phyloP scores from a whole-genome alignment of 2,888 invertebrate genomes.

The Rhingia rostrata region DNA sequence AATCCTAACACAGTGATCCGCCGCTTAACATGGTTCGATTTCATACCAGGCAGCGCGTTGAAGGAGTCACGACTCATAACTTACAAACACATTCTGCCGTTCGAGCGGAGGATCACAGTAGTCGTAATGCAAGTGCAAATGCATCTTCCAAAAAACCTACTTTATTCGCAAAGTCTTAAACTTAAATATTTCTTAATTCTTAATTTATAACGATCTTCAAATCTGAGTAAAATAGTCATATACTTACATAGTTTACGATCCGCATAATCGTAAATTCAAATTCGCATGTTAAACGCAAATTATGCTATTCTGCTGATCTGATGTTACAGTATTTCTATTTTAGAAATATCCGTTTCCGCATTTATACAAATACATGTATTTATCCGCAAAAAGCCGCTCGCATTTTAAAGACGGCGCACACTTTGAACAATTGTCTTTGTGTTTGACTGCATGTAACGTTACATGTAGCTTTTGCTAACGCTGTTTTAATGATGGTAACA shows the following conservation, averaged over 20 bases:
- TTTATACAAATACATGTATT: not conserved
- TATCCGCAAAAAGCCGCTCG: slow-evolving; percentile 7
- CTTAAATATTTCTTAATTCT: slow-evolving; percentile 26
- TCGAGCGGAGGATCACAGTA: slow-evolving; percentile 56
- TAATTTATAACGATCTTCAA: slow-evolving; percentile 56
- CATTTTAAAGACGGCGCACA: not conserved
- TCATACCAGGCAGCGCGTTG: not conserved
- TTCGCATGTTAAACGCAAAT: slow-evolving; percentile 16
- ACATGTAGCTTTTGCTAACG: no score
- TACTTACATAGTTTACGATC: slow-evolving; percentile 73
- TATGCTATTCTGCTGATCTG: slow-evolving; percentile 45
- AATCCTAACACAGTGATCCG: slow-evolving; percentile 50
- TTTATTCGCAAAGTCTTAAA: slow-evolving; percentile 8
- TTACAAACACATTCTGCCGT: slow-evolving; percentile 6
- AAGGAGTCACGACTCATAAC: slow-evolving; percentile 4
- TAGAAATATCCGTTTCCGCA: no score
- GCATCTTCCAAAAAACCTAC: not conserved
- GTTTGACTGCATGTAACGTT: no score
- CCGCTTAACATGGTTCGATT: slow-evolving; percentile 31
- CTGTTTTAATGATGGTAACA: no score
- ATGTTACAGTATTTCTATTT: slow-evolving; percentile 14
- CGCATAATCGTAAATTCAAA: slow-evolving; percentile 64
- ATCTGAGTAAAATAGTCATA: slow-evolving; percentile 61
- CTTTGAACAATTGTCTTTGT: no score
- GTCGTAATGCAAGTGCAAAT: slow-evolving; percentile 17